Base-by-base conservation (phyloP, 1,140 invertebrate species). In the Zophobas morio region DNA sequence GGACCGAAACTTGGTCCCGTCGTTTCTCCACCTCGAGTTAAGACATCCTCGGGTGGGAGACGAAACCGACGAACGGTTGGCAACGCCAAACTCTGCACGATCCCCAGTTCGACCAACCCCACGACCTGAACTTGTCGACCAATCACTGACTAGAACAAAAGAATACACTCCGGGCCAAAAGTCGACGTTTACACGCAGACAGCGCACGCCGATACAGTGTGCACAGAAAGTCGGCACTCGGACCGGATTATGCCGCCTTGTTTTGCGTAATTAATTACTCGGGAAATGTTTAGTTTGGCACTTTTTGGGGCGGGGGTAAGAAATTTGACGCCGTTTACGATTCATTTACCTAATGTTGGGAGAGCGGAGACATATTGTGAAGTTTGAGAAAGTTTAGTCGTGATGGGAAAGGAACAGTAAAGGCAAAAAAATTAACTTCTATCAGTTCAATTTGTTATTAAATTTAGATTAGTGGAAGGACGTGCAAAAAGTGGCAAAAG, bases 141-240 rank as follows among this genome's bases (percentile, higher is more conserved):
- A 84, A 84, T 84, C 83, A 84, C 78, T 83, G 81, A 51, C 76
- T 84, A 84, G 83, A 84, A 84, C 83, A 84, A 84, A 84, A 84
- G 83, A 82, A 84, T 84, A 84, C 83, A 84, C 78, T 84, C 82
- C 76, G 60, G 74, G 77, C 33, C 78, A 83, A 81, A 83, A 83
- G 81, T 77, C 47, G n/a, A 42, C 60, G 60, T 42, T 42, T 42
- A 40, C 39, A 6, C 35, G 37, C 3, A 56, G n/a, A 8, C 51
- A 53, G 70, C 70, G 70, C 36, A 54, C 6, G 63, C 20, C 63
- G 39, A 46, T 47, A 71, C 49, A 39, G 57, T 35, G 6, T 33
- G 20, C 20, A 2, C 8, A 46, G 3, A 8, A 8, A 46, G 42
- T 46, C 3, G 3, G 42, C 3, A 46, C 42, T 46, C 42, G 42